Percentiles rank a stretch among this genome's conserved stretches.
These are phyloP conservation scores for Gymnorhina tibicen DNA, from an alignment of 2,113 vertebrate species.

Conservation along the genomic window DNA sequence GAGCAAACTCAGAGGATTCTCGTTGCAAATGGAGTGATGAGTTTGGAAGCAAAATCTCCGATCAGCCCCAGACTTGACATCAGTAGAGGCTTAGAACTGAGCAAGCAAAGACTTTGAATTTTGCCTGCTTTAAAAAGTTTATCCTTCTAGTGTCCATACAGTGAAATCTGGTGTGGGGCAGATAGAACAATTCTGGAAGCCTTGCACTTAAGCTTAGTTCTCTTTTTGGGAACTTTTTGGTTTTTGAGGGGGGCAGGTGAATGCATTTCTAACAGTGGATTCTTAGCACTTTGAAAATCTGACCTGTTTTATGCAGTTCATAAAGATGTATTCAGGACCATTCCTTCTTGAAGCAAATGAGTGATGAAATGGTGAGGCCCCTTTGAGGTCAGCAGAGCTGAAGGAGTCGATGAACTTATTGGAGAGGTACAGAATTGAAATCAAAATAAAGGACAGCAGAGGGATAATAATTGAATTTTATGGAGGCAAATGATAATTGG, in stretches of 20 bases:
- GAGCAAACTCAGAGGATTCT: neutral
- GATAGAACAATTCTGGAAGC: neutral
- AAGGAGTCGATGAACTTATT: neutral
- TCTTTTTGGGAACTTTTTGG: neutral
- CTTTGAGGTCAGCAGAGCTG: neutral
- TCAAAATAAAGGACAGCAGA: neutral
- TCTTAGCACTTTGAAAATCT: neutral
- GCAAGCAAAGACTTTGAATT: neutral
- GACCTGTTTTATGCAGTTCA: neutral
- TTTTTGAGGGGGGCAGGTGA: rapidly evolving
- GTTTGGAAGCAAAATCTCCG: neutral
- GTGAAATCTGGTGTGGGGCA: neutral
- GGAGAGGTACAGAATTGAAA: neutral
- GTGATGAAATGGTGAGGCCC: neutral
- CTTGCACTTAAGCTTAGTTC: neutral
- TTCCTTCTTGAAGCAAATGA: neutral
- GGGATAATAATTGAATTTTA: neutral
- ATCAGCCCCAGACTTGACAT: neutral
- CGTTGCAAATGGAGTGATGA: neutral
- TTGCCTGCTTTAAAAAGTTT: neutral
- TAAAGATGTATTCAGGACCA: neutral
- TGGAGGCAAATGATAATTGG: neutral
- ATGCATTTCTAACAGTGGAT: neutral
- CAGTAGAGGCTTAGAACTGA: neutral
- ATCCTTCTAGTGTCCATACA: rapidly evolving